Conservation (phyloP, 2,888 invertebrate genomes). For the Nymphalis urticae region DNA sequence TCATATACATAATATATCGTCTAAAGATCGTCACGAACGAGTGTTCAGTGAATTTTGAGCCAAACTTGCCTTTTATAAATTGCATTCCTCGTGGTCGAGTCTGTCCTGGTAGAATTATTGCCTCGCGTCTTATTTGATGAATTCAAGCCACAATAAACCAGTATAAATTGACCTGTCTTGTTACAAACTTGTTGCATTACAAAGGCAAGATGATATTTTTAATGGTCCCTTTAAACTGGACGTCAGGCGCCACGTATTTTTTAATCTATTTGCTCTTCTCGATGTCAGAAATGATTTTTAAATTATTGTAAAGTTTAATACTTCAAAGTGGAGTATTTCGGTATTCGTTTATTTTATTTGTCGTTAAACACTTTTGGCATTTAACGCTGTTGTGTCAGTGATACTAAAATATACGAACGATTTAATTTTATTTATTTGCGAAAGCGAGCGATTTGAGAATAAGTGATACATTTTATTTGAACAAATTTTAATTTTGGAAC, state of each 20-base stretch:
- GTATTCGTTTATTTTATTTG: background rate
- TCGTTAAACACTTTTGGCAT: background rate
- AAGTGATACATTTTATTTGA: too few species aligned
- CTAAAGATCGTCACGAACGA: conserved; percentile 55
- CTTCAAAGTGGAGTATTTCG: conserved; percentile 21
- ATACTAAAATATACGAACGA: too few species aligned
- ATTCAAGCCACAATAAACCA: conserved; percentile 56
- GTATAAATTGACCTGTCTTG: conserved; percentile 44
- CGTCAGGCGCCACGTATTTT: conserved; percentile 32
- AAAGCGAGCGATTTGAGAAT: too few species aligned
- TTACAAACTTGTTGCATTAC: conserved; percentile 26
- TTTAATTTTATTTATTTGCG: too few species aligned
- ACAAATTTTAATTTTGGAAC: too few species aligned
- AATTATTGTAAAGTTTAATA: conserved; percentile 26
- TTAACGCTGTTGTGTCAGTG: background rate
- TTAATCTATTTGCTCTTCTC: conserved; percentile 15
- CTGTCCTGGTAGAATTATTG: conserved; percentile 63
- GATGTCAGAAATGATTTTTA: conserved; percentile 30
- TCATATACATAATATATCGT: conserved; percentile 39
- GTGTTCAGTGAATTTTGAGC: conserved; percentile 63
- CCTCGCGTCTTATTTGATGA: conserved; percentile 66
- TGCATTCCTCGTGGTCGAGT: conserved; percentile 65
- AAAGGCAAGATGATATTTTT: conserved; percentile 5
- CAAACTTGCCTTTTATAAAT: conserved; percentile 69
- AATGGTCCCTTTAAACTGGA: conserved; percentile 31